Evolutionary conservation across 2,888 invertebrate genomes (phyloP).

Genomic region (Ametastegia equiseti): DNA sequence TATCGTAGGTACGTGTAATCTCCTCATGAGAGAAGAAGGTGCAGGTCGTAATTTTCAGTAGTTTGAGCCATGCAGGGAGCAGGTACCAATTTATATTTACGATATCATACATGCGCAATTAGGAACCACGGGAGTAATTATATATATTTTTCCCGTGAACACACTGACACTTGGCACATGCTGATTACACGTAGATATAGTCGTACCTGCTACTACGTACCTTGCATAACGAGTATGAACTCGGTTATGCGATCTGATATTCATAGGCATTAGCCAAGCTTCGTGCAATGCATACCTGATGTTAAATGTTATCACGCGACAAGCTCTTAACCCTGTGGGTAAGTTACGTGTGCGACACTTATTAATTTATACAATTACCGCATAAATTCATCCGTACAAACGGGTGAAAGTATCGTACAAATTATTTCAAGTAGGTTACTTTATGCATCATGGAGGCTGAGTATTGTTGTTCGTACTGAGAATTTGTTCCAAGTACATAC

Average conservation of each 20-base stretch:
- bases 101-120: background rate
- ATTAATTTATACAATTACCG: background rate
- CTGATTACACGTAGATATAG: constrained; percentile 26
- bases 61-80: background rate
- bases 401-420: too few species aligned
- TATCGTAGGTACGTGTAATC: background rate
- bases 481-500: background rate
- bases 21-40: background rate
- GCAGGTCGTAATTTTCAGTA: background rate
- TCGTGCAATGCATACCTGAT: constrained; percentile 41
- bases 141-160: background rate
- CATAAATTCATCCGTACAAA: background rate
- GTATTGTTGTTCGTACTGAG: background rate
- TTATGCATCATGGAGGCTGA: background rate
- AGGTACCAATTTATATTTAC: background rate
- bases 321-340: background rate
- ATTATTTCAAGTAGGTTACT: too few species aligned
- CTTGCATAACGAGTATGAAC: constrained; percentile 35
- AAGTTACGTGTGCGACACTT: background rate
- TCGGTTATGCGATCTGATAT: constrained; percentile 42
- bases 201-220: background rate
- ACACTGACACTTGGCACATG: background rate
- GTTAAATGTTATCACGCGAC: constrained; percentile 31
- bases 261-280: constrained; percentile 40
- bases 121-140: background rate